Percentiles rank a stretch among this genome's conserved stretches.
phyloP scores from a whole-genome alignment of 1,140 invertebrate genomes.

The Myzus persicae region DNA sequence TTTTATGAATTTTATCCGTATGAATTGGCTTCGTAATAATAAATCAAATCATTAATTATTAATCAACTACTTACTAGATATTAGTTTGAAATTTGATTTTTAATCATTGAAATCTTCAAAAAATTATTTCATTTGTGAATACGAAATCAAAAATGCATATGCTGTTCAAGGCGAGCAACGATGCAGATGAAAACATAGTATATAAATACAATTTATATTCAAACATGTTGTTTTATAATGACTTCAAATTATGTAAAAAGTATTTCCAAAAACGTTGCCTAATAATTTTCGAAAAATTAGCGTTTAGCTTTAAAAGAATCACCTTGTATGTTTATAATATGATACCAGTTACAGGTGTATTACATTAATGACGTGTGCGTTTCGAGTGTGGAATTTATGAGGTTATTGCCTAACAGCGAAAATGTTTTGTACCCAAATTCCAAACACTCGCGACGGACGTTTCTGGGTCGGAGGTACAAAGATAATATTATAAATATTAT shows the following conservation, averaged over 20 bases:
- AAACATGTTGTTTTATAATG: not conserved
- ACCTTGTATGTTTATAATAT: conserved; percentile 9
- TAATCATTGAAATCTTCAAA: not conserved
- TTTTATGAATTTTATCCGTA: not conserved
- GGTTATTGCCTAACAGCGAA: not conserved
- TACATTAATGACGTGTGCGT: not conserved
- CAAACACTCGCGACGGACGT: not conserved
- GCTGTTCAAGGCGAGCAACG: not conserved
- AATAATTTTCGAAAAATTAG: not conserved
- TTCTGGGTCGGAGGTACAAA: not conserved
- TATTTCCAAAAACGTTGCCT: not conserved
- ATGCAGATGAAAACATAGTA: not conserved
- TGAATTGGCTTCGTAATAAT: not conserved
- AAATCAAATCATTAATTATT: too few species aligned
- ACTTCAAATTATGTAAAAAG: not conserved
- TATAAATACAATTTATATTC: not conserved
- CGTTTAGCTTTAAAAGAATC: not conserved
- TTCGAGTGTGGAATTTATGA: not conserved
- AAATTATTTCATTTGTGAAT: not conserved
- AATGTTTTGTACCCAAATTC: not conserved
- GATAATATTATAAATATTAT: not conserved
- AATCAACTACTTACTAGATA: too few species aligned
- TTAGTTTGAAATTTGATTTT: too few species aligned
- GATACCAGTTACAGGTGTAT: not conserved
- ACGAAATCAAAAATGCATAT: not conserved